Evolutionary conservation across 1,140 invertebrate genomes (phyloP), one percentile per base, ranked within the genome.

Genomic region (Bombus vancouverensis): DNA sequence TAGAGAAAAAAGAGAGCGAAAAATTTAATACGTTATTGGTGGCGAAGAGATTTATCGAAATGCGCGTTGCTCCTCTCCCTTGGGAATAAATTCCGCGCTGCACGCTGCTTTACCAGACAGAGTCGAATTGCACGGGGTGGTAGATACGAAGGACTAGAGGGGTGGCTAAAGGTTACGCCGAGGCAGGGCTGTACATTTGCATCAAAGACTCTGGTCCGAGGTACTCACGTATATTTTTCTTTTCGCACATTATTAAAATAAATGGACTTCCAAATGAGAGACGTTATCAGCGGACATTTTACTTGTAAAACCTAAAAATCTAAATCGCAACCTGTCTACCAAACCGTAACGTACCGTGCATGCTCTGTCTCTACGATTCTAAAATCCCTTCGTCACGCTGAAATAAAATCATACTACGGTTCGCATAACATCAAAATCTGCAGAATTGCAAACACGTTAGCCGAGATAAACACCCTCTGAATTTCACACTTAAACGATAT

Each of bases 11-110:
- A 22, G 28, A 34, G 47, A 25, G 47, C n/a, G 73, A n/a, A 74
- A 65, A 82, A 53, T 89, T 85, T 88, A 57, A 86, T 66, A 75
- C 42, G 59, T 84, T 71, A 85, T 88, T 84, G 72, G 75, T 72
- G 65, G 44, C 59, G 68, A 37, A 42, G 77, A 85, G 86, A 65
- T 86, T 70, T 71, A 88, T 79, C 68, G 71, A 79, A 86, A 88
- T 66, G 66, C 83, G 44, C 32, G 42, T 28, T 71, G 57, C 73
- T 68, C 22, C 70, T 59, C 44, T 83, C 80, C 71, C 59, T 15
- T 2, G 37, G 81, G 81, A 75, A 72, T 68, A 62, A 62, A 86
- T 86, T 81, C 84, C 68, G 42, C 59, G 34, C n/a, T 39, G 44
- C 79, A 53, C 75, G 68, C 44, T 80, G 76, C 62, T 89, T 70